phyloP scores from a whole-genome alignment of 2,888 invertebrate genomes.

The Lochmaea crataegi region DNA sequence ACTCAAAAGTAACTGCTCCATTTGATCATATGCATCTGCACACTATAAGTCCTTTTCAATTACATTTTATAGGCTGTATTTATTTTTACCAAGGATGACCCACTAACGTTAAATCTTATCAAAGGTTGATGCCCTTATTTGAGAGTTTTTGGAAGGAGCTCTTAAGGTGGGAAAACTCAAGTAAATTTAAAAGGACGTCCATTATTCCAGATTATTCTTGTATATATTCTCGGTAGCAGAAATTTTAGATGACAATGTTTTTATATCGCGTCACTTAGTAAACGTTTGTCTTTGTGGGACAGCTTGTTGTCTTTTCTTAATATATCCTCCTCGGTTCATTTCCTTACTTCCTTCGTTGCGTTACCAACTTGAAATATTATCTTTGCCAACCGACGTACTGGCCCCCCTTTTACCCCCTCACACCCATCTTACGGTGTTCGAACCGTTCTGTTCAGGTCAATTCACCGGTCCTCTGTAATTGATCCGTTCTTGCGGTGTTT shows the following conservation, averaged over 20 bases:
- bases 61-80: too few relatives aligned
- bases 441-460: conserved; percentile 38
- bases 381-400: neutral
- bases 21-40: too few relatives aligned
- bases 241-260: neutral
- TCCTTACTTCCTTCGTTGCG: neutral
- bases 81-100: too few relatives aligned
- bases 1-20: too few relatives aligned
- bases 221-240: neutral
- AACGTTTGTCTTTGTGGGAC: neutral
- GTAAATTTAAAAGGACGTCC: neutral
- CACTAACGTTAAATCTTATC: too few relatives aligned
- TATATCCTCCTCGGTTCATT: neutral
- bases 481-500: conserved; percentile 42
- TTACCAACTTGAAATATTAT: conserved; percentile 25
- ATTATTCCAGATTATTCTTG: neutral
- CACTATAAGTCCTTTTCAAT: too few relatives aligned
- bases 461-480: conserved; percentile 43
- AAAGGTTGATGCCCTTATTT: too few relatives aligned
- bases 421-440: conserved; percentile 2
- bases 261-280: neutral
- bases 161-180: too few relatives aligned
- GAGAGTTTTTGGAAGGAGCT: too few relatives aligned
- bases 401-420: neutral
- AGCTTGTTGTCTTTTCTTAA: neutral